Base-by-base conservation (phyloP, 2,797 vertebrate genomes). In the Mus caroli region DNA sequence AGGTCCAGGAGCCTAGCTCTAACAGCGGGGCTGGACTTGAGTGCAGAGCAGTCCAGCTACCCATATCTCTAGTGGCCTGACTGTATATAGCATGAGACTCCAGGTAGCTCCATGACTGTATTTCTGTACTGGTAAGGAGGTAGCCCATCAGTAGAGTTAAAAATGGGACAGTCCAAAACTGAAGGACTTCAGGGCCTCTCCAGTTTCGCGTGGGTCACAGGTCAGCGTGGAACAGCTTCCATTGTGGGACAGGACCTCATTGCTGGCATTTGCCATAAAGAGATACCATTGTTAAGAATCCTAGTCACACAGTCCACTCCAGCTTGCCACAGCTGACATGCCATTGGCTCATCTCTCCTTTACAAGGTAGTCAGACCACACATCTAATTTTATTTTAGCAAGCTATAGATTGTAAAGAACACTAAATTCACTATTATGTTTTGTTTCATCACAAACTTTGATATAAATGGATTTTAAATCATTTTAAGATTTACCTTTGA, bases 401-500 rank as follows among this genome's bases (percentile, higher is more conserved):
- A 92, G 46, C 24, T 82, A 22, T 77, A 93, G 88, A 34, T 26
- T 73, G 28, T 86, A 92, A 46, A 94, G 64, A 95, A 92, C 85
- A 92, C 67, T 73, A 77, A 92, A 58, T 69, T 92, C 78, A 91
- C 88, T 88, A 56, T 20, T 87, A 88, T n/a, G n/a, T 37, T 77
- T 88, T 46, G 60, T 95, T 94, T 92, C 60, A 82, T 94, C 92
- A 96, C 80, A 95, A 75, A 80, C 50, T 90, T 94, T 54, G 64
- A 56, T 52, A 91, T 84, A 88, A 95, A 67, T 95, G 69, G 52
- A 89, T 95, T 87, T 91, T 50, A 94, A 89, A 86, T 77, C 54
- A 88, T 89, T 95, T 95, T 92, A 94, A 94, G 82, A 73, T 89
- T 96, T 91, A 88, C 67, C 73, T 88, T 92, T 91, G 67, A 58